Percentiles rank a stretch among this genome's conserved stretches.
Evolutionary conservation across 2,888 invertebrate species (phyloP).

Genomic region (Exocentrus adspersus): DNA sequence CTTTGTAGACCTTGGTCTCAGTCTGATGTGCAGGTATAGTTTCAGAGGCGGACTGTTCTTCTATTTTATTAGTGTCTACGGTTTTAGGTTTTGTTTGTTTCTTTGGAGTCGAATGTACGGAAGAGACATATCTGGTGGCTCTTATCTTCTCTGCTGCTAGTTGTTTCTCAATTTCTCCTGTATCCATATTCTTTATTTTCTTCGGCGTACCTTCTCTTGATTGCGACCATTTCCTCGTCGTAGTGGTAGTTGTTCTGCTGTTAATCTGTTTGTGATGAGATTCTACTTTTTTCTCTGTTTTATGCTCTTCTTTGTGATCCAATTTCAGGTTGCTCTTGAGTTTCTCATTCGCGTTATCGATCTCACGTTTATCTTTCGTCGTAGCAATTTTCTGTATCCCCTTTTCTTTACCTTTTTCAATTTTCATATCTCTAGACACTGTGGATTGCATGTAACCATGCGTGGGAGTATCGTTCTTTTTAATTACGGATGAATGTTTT

Average conservation of each 20-base stretch:
- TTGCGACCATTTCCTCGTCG: conserved; percentile 39
- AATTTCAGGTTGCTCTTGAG: conserved; percentile 43
- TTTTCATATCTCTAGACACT: conserved; percentile 67
- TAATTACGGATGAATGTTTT: conserved; percentile 39
- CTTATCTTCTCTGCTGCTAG: neutral
- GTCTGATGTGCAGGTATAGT: conserved; percentile 23
- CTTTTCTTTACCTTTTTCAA: conserved; percentile 56
- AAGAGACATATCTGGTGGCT: conserved; percentile 8
- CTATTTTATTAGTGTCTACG: conserved; percentile 35
- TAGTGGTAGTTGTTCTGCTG: conserved; percentile 49
- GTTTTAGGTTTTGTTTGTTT: conserved; percentile 25
- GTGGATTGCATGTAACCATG: conserved; percentile 72
- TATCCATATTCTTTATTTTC: conserved; percentile 29
- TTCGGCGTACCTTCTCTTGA: conserved; percentile 43
- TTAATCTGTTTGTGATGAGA: conserved; percentile 41
- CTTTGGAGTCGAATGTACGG: conserved; percentile 26
- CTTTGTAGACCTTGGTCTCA: conserved; percentile 42
- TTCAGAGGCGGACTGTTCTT: conserved; percentile 24
- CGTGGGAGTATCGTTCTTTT: conserved; percentile 53
- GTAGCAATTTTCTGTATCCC: conserved; percentile 21
- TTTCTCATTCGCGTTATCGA: conserved; percentile 55
- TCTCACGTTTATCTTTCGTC: conserved; percentile 56
- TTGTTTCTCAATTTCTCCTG: conserved; percentile 5
- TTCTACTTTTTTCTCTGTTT: conserved; percentile 21
- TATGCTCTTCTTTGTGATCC: conserved; percentile 30